These are phyloP conservation scores for Creontiades dilutus DNA, from an alignment of 2,888 invertebrate species.

Conservation along the genomic window DNA sequence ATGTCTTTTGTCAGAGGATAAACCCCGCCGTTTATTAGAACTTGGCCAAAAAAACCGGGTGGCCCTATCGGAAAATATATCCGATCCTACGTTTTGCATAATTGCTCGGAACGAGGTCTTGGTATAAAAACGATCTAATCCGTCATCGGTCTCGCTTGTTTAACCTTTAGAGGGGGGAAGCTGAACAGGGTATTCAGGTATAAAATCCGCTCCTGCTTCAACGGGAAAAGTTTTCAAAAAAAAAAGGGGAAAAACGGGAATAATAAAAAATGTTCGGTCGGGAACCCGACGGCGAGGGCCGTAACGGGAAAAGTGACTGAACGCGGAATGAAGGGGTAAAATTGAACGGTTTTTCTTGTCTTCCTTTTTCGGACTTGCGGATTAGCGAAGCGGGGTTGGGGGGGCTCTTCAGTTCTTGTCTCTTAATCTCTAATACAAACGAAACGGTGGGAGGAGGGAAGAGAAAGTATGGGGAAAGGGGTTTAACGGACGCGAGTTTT, in stretches of 20 bases:
- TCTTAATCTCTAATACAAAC: not conserved
- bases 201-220: not conserved
- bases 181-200: not conserved
- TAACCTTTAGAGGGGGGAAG: not conserved
- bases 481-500: not conserved
- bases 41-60: no score
- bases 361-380: not conserved
- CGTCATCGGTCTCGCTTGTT: not conserved
- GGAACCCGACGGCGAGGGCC: not conserved
- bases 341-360: not conserved
- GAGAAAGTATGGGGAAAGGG: no score
- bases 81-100: not conserved
- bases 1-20: no score
- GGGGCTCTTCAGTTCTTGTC: not conserved
- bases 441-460: not conserved
- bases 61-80: no score
- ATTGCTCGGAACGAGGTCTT: not conserved
- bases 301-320: not conserved
- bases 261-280: no score
- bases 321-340: not conserved
- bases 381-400: not conserved
- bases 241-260: no score
- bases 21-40: no score
- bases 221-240: not conserved
- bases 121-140: not conserved